These are phyloP conservation scores for Notarius quadriscutis DNA, from an alignment of 2,113 vertebrate genomes.

Conservation along the genomic window DNA sequence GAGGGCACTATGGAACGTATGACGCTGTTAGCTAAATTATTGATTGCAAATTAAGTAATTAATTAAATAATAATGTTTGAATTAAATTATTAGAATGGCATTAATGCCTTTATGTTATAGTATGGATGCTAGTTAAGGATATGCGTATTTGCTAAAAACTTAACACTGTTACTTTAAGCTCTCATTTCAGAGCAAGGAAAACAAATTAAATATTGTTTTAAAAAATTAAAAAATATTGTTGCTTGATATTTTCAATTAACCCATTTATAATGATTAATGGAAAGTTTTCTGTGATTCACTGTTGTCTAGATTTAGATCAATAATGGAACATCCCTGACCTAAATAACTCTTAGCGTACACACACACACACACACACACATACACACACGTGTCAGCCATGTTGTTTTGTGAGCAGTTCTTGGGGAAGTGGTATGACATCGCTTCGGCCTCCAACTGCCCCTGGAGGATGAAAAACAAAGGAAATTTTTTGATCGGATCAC, in stretches of 20 bases:
- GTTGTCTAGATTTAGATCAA: neutral
- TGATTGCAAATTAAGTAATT: neutral
- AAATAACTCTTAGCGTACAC: neutral
- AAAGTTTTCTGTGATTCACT: too few relatives aligned
- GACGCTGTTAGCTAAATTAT: neutral
- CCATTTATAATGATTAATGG: too few relatives aligned
- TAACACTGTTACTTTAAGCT: neutral
- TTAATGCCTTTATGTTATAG: neutral
- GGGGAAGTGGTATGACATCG: constrained; percentile 87
- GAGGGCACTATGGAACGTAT: too few relatives aligned
- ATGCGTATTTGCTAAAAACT: neutral
- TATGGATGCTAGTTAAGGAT: neutral
- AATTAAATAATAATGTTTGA: neutral
- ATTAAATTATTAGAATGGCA: neutral
- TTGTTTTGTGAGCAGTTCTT: constrained; percentile 62
- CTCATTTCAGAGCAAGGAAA: neutral
- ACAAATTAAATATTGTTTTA: neutral
- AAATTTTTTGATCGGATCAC: constrained; percentile 70
- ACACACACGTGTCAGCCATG: neutral
- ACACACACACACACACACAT: neutral
- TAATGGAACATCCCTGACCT: neutral
- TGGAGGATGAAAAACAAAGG: constrained; percentile 68
- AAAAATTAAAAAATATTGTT: too few relatives aligned
- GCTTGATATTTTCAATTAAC: too few relatives aligned
- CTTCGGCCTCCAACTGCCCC: constrained; percentile 72